Conservation (phyloP, 1,140 invertebrate species). For the Probaryconus sp. region DNA sequence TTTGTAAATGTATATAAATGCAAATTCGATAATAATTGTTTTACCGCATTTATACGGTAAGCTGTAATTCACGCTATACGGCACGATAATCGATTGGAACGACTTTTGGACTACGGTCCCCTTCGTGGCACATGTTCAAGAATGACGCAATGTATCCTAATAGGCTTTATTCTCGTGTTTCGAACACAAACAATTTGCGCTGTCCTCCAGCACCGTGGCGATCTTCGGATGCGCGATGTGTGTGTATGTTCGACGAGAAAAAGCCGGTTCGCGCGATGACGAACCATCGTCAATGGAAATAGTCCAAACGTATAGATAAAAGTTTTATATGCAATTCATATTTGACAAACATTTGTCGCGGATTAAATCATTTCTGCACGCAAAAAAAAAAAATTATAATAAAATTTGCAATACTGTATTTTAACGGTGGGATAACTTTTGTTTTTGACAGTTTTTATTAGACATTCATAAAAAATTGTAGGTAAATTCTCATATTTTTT, state of each 20-base stretch:
- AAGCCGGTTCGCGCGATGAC: slow-evolving; percentile 41
- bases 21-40: too few species aligned
- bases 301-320: slow-evolving; percentile 8
- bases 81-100: slow-evolving; percentile 3
- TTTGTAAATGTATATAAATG: too few species aligned
- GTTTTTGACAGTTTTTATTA: too few species aligned
- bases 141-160: slow-evolving; percentile 62
- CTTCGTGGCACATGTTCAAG: slow-evolving; percentile 38
- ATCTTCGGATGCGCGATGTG: background rate
- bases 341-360: slow-evolving; percentile 11
- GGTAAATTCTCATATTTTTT: too few species aligned
- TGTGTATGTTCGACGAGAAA: slow-evolving; percentile 1
- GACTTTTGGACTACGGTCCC: slow-evolving; percentile 17
- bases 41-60: too few species aligned
- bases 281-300: slow-evolving; percentile 51
- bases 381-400: too few species aligned
- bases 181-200: slow-evolving; percentile 19
- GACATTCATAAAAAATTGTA: too few species aligned
- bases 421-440: too few species aligned
- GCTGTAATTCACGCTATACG: background rate
- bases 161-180: slow-evolving; percentile 41
- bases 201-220: background rate
- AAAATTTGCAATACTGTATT: too few species aligned
- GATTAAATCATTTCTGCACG: too few species aligned
- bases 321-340: slow-evolving; percentile 22